Percentiles rank a stretch among this genome's conserved stretches.
phyloP scores from a whole-genome alignment of 2,113 vertebrate species.

The Xiphias gladius region DNA sequence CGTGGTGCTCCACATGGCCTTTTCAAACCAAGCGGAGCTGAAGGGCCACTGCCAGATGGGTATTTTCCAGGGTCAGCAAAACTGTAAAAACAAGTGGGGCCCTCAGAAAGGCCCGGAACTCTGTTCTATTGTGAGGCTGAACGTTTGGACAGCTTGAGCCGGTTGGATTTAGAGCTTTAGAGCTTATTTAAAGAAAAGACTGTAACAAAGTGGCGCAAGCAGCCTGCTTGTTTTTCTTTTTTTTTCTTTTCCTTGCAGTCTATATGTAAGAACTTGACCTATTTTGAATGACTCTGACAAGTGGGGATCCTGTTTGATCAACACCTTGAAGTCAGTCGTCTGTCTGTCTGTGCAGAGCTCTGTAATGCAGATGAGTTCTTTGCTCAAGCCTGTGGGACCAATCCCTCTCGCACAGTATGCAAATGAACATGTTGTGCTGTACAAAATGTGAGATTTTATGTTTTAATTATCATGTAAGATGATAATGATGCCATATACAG shows the following conservation, averaged over 20 bases:
- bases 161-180: constrained; percentile 81
- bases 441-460: not conserved
- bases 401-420: constrained; percentile 1
- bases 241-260: constrained; percentile 10
- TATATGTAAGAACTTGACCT: constrained; percentile 44
- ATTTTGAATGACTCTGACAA: constrained; percentile 40
- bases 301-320: constrained; percentile 20
- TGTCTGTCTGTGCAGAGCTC: constrained; percentile 19
- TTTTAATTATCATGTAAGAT: constrained; percentile 21
- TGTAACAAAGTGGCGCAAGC: constrained; percentile 73
- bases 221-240: constrained; percentile 55
- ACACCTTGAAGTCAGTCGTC: constrained; percentile 23
- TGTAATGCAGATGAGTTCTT: constrained; percentile 50
- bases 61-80: constrained; percentile 82
- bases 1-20: constrained; percentile 47
- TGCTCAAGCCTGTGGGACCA: constrained; percentile 8
- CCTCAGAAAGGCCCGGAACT: constrained; percentile 80
- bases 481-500: not conserved
- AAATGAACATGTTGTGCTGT: constrained; percentile 17
- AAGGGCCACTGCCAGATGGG: constrained; percentile 77
- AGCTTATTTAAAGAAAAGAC: constrained; percentile 78
- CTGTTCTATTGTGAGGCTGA: constrained; percentile 70
- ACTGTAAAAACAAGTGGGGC: constrained; percentile 79
- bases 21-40: constrained; percentile 56
- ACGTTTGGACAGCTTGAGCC: constrained; percentile 75